Base-by-base conservation (phyloP, 2,113 vertebrate genomes). In the Saimiri boliviensis region DNA sequence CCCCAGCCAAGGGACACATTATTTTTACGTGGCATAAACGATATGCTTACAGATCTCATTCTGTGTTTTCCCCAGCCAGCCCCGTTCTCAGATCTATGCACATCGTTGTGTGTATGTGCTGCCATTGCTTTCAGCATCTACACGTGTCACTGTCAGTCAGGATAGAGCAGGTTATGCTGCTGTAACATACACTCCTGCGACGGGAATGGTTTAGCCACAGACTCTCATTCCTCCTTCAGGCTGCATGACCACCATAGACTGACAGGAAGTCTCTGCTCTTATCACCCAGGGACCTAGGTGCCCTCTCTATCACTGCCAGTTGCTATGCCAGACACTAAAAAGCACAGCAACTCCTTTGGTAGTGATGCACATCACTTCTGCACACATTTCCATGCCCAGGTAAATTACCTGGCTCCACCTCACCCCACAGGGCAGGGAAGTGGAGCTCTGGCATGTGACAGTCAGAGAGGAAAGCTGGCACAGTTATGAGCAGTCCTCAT, bases 81-180 rank as follows among this genome's bases (percentile, higher is more conserved):
- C 49, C 70, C 6, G 25, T 23, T 32, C 20, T 35, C 47, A 68
- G 68, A 27, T 20, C 56, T 35, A 2, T 19, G 10, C 84, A 3
- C 3, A 0, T 0, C 6, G 23, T 40, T 5, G 13, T 21, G 13
- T 21, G 25, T 1, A 0, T 25, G 16, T 19, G 37, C 35, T 20
- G 1, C 20, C 32, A 1, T 2, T 1, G 47, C 37, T 25, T 35
- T 32, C 66, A 68, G 13, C 25, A 32, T n/a, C 47, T 6, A 6
- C 20, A 1, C 17, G 40, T 52, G 16, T 58, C 11, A 0, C 27
- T 19, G 4, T 16, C 58, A 6, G 49, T 42, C 70, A 19, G 42
- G 74, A 19, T 32, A 32, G 42, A 32, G 74, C 17, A 32, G 14
- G 8, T 10, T 45, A 32, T 32, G 42, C 42, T 74, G 37, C 71